Evolutionary conservation across 2,797 vertebrate species (phyloP), one percentile per base, ranked within the genome.

Genomic region (Enteromius argenteus): DNA sequence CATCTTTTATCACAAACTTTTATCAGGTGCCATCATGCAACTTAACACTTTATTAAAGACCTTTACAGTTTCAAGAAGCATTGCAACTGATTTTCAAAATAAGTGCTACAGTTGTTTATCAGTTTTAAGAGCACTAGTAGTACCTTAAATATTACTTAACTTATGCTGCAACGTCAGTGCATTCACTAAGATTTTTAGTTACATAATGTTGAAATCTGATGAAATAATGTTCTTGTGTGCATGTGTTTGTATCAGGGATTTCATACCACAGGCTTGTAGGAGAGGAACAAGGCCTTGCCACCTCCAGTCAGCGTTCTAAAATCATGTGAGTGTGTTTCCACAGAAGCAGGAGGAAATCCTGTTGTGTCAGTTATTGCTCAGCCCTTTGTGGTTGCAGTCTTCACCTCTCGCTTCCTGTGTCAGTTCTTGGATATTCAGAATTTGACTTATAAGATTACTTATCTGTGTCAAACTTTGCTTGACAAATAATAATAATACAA

Each of bases 241-340:
- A 5, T 79, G 44, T 81, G 42, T 91, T 83, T 86, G 69, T 72
- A 84, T 68, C 89, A 99, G 98, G 98, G 23, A 97, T 99, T 93
- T 96, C 97, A 4, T 99, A 96, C 92, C 97, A 99, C 92, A 95
- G 97, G 79, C 91, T 99, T 87, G 97, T 99, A 89, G 96, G 96
- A 89, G 96, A 96, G 0, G 98, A 99, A 88, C 98, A 99, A 89
- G 96, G 96, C 14, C 92, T 99, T 42, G 86, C 92, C 2, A 86
- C 91, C 21, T 92, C 94, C 75, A 94, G 88, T 82, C 91, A 91
- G 44, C 91, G 91, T 73, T 95, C 95, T 85, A 98, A 96, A 88
- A 97, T 94, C 0, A 91, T 98, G 98, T 99, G 94, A 93, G 97
- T 94, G 35, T 62, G 37, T 86, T 79, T 81, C 79, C 74, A 71